Base-by-base conservation (phyloP, 2,797 vertebrate species). In the Pangasius djambal region DNA sequence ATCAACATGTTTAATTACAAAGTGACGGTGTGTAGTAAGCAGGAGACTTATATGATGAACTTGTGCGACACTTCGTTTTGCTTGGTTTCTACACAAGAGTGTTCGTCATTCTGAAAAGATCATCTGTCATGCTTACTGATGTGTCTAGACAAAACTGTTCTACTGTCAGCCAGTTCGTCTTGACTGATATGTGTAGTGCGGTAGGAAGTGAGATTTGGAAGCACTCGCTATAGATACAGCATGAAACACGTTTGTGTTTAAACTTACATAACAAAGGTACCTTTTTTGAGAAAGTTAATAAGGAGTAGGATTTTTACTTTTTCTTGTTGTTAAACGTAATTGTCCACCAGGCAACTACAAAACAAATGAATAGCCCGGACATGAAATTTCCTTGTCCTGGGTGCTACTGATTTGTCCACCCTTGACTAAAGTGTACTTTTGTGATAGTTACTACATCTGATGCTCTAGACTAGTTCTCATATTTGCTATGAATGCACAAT, bases 371-470 rank as follows among this genome's bases (percentile, higher is more conserved):
- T 15, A 50, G 4, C 74, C 44, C 2, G 74, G 44, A 50, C 20
- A 13, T 48, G 40, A 77, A 48, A 25, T 25, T 22, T 44, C 20
- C 37, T 6, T 48, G 22, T 75, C 72, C 40, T 22, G 18, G 78
- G 20, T 55, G 28, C 48, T 83, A n/a, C 40, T 31, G 61, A 65
- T 67, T 83, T 83, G 82, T 83, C 81, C 81, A 83, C 81, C 81
- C 37, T 44, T 83, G 59, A 44, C 3, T 83, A 15, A 40, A 44
- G 13, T 15, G 22, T n/a, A 44, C 25, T 83, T n/a, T 48, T 63
- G 20, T 31, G 7, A 57, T 57, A 25, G 20, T 31, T 20, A 9
- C 50, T 9, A 3, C 6, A 22, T 25, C 79, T 59, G 31, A 59
- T 61, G 55, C 2, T 6, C 20, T 37, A 13, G 52, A 13, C 34